Conservation (phyloP, 2,888 invertebrate species). For the Chloroclysta siterata region DNA sequence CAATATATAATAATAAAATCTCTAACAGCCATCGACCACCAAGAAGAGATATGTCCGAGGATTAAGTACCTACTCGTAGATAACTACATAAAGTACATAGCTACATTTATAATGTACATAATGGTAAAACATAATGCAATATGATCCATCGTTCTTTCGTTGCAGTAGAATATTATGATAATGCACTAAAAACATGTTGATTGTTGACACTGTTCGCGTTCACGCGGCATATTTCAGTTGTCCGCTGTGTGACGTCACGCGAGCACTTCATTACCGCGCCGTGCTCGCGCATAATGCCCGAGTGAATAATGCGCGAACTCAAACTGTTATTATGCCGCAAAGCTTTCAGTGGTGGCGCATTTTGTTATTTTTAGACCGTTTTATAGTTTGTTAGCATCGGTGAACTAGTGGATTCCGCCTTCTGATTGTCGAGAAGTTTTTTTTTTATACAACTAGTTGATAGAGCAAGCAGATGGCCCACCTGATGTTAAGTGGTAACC, state of each 20-base stretch:
- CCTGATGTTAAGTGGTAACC: too few species aligned
- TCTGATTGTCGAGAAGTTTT: too few species aligned
- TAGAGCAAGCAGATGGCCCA: too few species aligned
- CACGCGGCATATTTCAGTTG: slow-evolving; percentile 13
- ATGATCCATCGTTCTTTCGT: background rate
- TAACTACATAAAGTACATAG: too few species aligned
- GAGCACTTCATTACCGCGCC: slow-evolving; percentile 46
- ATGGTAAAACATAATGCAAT: too few species aligned
- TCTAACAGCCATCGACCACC: too few species aligned
- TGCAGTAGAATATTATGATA: background rate
- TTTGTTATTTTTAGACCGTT: slow-evolving; percentile 19
- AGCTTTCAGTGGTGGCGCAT: slow-evolving; percentile 19
- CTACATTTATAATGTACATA: too few species aligned
- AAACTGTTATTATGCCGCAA: slow-evolving; percentile 28
- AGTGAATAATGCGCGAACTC: slow-evolving; percentile 41
- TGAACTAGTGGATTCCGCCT: too few species aligned
- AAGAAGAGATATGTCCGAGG: too few species aligned
- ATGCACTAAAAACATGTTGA: slow-evolving; percentile 21
- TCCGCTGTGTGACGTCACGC: slow-evolving; percentile 29
- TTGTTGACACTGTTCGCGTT: slow-evolving; percentile 23
- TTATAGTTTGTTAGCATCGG: background rate
- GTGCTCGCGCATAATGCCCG: slow-evolving; percentile 48
- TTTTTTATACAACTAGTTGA: too few species aligned
- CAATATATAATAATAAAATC: too few species aligned
- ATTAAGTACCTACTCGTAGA: too few species aligned